These are phyloP conservation scores for Ceratoteleas bidentatus DNA, from an alignment of 1,140 invertebrate genomes.

Conservation along the genomic window DNA sequence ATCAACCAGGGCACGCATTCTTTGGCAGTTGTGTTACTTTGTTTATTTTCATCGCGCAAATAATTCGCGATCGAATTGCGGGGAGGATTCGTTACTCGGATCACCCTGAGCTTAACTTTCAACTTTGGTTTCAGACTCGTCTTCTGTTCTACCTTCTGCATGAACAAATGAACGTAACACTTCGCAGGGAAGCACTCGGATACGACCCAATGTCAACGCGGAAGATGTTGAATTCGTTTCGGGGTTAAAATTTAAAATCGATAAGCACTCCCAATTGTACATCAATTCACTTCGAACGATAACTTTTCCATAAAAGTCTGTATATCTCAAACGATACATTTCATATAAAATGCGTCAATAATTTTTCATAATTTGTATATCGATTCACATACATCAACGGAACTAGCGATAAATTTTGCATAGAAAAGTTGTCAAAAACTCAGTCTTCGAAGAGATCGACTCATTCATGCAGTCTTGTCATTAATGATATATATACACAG, in stretches of 20 bases:
- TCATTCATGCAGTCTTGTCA: background rate
- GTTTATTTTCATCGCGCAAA: constrained; percentile 13
- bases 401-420: background rate
- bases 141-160: background rate
- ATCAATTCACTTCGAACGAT: constrained; percentile 29
- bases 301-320: constrained; percentile 32
- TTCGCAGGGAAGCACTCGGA: background rate
- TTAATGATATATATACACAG: background rate
- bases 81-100: constrained; percentile 40
- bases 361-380: constrained; percentile 20
- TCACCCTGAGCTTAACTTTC: constrained; percentile 36
- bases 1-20: background rate
- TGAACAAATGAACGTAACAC: background rate
- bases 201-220: background rate
- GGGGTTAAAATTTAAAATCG: constrained; percentile 5
- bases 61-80: constrained; percentile 28
- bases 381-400: background rate
- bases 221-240: background rate
- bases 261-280: constrained; percentile 15
- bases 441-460: background rate
- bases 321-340: constrained; percentile 16
- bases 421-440: background rate
- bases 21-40: constrained; percentile 4
- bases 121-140: constrained; percentile 17
- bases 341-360: constrained; percentile 14